phyloP scores from a whole-genome alignment of 2,113 vertebrate genomes.

The Sphyrna mokarran region DNA sequence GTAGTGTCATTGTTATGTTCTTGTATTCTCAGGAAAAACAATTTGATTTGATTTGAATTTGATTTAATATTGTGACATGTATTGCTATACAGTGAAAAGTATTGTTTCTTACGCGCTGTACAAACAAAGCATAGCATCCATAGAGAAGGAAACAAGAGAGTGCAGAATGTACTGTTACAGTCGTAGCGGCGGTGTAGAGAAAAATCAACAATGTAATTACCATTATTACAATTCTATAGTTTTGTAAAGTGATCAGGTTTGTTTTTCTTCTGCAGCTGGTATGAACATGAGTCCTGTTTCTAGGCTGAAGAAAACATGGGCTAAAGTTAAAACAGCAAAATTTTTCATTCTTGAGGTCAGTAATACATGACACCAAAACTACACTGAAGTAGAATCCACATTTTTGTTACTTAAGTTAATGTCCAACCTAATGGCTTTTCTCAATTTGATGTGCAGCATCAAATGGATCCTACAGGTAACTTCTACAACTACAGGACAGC shows the following conservation, averaged over 20 bases:
- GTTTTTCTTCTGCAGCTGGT: slow-evolving; percentile 58
- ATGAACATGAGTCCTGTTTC: slow-evolving; percentile 95
- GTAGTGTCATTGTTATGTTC: not conserved
- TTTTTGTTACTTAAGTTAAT: not conserved
- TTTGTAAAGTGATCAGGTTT: not conserved
- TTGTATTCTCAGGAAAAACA: not conserved
- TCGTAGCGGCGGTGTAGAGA: too few species aligned
- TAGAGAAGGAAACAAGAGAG: too few species aligned
- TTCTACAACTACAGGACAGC: slow-evolving; percentile 69
- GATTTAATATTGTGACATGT: too few species aligned
- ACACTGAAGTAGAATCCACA: not conserved
- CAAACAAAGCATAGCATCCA: too few species aligned
- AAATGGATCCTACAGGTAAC: slow-evolving; percentile 69
- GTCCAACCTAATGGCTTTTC: not conserved
- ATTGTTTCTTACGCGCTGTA: too few species aligned
- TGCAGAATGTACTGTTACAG: too few species aligned
- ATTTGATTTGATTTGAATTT: too few species aligned
- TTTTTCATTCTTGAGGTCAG: slow-evolving; percentile 89
- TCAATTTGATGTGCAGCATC: slow-evolving; percentile 50
- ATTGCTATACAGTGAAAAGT: too few species aligned
- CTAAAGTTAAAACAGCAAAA: slow-evolving; percentile 90
- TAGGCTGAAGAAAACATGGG: slow-evolving; percentile 91
- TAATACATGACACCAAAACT: not conserved
- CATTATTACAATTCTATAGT: not conserved
- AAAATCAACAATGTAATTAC: too few species aligned